phyloP scores from a whole-genome alignment of 2,797 vertebrate species.

The Serranus cabrilla region DNA sequence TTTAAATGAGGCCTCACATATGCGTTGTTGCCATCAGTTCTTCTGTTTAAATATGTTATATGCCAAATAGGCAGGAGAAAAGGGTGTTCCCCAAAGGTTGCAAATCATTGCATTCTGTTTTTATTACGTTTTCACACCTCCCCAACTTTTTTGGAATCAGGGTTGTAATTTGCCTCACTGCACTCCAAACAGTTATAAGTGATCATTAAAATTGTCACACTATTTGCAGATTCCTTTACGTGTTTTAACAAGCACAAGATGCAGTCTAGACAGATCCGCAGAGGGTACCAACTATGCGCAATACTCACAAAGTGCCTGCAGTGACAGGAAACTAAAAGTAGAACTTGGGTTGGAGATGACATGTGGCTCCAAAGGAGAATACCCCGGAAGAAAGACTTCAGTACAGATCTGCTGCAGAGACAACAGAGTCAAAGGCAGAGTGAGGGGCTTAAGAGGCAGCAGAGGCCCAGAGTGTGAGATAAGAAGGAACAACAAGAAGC shows the following conservation, averaged over 20 bases:
- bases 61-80: too few relatives aligned
- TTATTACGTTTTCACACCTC: too few relatives aligned
- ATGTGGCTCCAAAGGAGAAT: conserved; percentile 39
- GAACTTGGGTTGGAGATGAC: conserved; percentile 29
- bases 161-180: background rate
- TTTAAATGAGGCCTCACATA: too few relatives aligned
- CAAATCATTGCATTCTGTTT: too few relatives aligned
- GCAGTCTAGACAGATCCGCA: conserved; percentile 15
- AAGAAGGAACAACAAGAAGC: conserved; percentile 30
- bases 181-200: background rate
- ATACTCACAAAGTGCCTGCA: conserved; percentile 17
- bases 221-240: conserved; percentile 16
- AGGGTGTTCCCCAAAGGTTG: too few relatives aligned
- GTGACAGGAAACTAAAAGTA: conserved; percentile 42
- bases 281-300: conserved; percentile 17
- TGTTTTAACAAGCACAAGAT: conserved; percentile 28
- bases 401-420: conserved; percentile 36
- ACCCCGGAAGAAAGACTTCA: conserved; percentile 52
- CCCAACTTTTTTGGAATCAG: too few relatives aligned
- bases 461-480: conserved; percentile 41
- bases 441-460: conserved; percentile 30
- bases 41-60: too few relatives aligned
- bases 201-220: conserved; percentile 1
- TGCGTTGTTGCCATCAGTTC: too few relatives aligned
- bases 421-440: conserved; percentile 44